Conservation (phyloP, 2,888 invertebrate species). For the Vannuccia rotundouncinata region DNA sequence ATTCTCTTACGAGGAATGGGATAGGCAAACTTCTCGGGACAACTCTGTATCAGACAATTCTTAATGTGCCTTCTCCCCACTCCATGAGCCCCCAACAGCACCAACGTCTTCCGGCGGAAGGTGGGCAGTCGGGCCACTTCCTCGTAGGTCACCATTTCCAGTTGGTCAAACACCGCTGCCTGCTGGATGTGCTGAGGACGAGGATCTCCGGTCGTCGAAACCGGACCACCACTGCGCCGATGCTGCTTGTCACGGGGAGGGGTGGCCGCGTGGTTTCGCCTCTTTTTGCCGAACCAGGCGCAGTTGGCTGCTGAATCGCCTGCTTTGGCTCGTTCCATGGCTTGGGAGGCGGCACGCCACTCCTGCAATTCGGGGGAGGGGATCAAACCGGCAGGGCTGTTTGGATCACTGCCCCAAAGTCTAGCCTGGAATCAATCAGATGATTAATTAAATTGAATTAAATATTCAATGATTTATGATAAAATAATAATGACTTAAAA, state of each 20-base stretch:
- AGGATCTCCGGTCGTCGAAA: neutral
- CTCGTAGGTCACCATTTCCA: conserved; percentile 93
- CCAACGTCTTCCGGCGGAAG: conserved; percentile 56
- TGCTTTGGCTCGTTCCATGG: conserved; percentile 13
- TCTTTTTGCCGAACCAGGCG: conserved; percentile 41
- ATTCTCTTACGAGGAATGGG: conserved; percentile 98
- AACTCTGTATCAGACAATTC: conserved; percentile 91
- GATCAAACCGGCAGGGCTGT: conserved; percentile 75
- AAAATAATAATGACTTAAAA: neutral
- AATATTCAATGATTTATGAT: neutral
- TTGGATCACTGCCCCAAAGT: conserved; percentile 13
- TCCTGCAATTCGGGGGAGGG: conserved; percentile 93
- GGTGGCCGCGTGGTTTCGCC: conserved; percentile 34
- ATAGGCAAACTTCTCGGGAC: conserved; percentile 97
- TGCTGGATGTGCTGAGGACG: neutral
- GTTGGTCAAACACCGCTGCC: conserved; percentile 67
- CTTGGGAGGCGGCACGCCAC: conserved; percentile 72
- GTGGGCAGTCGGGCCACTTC: conserved; percentile 84
- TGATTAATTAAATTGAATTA: too few relatives aligned
- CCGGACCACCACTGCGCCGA: conserved; percentile 61
- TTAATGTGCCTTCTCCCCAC: conserved; percentile 97
- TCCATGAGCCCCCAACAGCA: conserved; percentile 71
- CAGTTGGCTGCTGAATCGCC: conserved; percentile 40
- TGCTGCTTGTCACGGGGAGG: neutral
- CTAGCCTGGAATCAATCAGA: conserved; percentile 50